phyloP scores from a whole-genome alignment of 2,797 vertebrate species.

The Myotis myotis region DNA sequence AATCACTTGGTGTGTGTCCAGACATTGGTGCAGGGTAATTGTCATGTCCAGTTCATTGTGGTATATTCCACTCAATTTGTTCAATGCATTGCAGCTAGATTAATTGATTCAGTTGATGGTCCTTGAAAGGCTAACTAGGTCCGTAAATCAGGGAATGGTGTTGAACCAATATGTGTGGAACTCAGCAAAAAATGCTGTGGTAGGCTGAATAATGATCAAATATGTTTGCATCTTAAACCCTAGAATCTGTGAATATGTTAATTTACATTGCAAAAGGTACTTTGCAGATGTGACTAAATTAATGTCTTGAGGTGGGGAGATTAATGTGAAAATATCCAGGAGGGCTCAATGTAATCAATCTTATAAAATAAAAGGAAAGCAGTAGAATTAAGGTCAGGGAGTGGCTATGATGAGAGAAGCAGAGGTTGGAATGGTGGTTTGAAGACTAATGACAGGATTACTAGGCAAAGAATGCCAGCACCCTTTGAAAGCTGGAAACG shows the following conservation, averaged over 20 bases:
- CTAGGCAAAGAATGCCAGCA: neutral
- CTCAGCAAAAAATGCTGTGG: neutral
- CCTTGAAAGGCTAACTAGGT: conserved; percentile 1
- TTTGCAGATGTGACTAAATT: neutral
- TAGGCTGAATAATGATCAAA: neutral
- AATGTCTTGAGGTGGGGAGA: neutral
- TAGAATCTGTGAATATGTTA: neutral
- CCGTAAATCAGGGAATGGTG: conserved; percentile 20
- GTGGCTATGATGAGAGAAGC: neutral
- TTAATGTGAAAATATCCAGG: neutral
- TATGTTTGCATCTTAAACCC: neutral
- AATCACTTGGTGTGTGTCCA: neutral
- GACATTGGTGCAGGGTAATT: neutral
- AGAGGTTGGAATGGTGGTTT: neutral
- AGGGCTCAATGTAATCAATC: neutral
- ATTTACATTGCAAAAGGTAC: conserved; percentile 13
- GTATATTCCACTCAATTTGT: conserved; percentile 4
- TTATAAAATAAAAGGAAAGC: neutral
- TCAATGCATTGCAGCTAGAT: neutral
- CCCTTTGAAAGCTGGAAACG: neutral
- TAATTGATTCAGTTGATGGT: neutral
- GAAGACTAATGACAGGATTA: neutral
- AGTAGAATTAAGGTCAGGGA: neutral
- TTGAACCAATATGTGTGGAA: conserved; percentile 23
- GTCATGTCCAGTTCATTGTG: neutral